Evolutionary conservation across 2,888 invertebrate genomes (phyloP), one percentile per base, ranked within the genome.

Genomic region (Cacoxenus indagator): DNA sequence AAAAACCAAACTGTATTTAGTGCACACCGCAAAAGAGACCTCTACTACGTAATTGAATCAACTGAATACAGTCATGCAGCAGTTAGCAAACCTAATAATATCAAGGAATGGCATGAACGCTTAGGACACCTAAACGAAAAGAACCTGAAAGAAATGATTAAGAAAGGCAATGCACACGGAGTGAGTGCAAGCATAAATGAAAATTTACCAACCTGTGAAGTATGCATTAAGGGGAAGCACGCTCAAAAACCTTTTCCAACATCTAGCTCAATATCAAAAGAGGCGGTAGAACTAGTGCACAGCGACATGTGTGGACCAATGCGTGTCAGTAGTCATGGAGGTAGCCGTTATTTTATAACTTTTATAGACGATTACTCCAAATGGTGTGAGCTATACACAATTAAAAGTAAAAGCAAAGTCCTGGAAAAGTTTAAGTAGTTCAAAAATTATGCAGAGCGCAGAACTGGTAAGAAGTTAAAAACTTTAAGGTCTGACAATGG

Each of bases 401-500:
- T 71, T 1, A 69, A 74, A 54, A 64, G 66, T 5, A 73, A 75
- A 67, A 66, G 55, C 11, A 68, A 73, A 45, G 66, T 65, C 19
- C 71, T 69, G 9, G 67, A 71, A 8, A 70, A 75, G 55, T 73
- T 54, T 19, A 68, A 71, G 9, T 69, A 74, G 57, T 73, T 43
- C 14, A 68, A 70, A 66, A 70, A 51, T 11, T 64, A 66, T 55
- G 64, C 67, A 0, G 70, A 74, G 59, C 66, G 64, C 5, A 68
- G 37, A 65, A 70, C 73, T 8, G 73, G 65, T 14, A 69, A 54
- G 43, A 70, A 69, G 45, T 70, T 81, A 2, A 76, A 78, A 51
- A 69, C 68, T 4, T 64, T 85, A 1, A 69, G 80, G 64, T 76
- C 75, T 2, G 80, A 84, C 67, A 78, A 77, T 68, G 78, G 77